Conservation (phyloP, 2,113 vertebrate genomes). For the Dasyornis broadbenti region DNA sequence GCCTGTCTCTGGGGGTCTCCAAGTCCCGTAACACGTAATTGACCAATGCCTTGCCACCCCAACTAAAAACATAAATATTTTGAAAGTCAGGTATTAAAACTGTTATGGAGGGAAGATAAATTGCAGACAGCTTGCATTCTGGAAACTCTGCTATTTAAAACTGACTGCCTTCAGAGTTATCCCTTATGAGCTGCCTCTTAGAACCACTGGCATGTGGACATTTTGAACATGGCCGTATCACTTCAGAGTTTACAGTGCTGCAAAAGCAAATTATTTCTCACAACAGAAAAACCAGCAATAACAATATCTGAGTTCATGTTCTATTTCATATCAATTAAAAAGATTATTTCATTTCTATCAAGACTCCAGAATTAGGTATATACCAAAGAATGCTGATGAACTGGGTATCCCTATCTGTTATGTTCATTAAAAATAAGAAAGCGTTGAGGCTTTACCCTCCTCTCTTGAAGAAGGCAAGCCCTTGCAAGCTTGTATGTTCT, state of each 20-base stretch:
- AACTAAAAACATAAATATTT: neutral
- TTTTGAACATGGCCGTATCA: neutral
- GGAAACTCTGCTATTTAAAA: neutral
- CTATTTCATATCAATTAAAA: neutral
- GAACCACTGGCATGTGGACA: neutral
- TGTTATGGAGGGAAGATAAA: neutral
- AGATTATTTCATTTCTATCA: neutral
- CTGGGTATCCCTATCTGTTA: neutral
- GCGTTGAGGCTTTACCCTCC: neutral
- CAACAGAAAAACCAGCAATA: neutral
- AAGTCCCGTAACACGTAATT: neutral
- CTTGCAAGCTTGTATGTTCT: neutral
- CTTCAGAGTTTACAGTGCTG: neutral
- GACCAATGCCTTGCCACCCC: neutral
- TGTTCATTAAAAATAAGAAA: neutral
- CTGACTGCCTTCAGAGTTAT: neutral
- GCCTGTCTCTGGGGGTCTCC: neutral
- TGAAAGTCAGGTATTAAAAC: neutral
- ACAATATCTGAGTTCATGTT: neutral
- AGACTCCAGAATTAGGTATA: neutral
- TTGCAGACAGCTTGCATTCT: neutral
- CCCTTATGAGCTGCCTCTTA: neutral
- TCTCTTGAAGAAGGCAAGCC: neutral
- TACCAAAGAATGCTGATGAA: neutral
- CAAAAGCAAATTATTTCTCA: neutral